These are phyloP conservation scores for Drosophila limbata DNA, from an alignment of 2,888 invertebrate genomes.

Conservation along the genomic window DNA sequence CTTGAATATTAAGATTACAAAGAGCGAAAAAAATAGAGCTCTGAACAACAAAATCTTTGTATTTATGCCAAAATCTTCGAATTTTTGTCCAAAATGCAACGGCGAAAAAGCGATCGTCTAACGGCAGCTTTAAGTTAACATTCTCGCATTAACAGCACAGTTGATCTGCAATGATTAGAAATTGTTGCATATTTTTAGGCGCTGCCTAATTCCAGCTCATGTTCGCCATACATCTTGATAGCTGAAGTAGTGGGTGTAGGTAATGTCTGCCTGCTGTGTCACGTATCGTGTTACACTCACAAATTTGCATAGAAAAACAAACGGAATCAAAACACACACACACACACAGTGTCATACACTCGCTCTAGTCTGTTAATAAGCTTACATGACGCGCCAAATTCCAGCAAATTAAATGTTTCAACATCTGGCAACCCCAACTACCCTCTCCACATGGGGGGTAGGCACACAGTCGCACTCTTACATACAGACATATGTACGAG, in stretches of 20 bases:
- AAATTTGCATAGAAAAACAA: slow-evolving; percentile 78
- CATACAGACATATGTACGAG: background rate
- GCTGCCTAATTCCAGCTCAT: background rate
- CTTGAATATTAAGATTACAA: too few species aligned
- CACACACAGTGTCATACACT: slow-evolving; percentile 2
- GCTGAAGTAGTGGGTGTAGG: background rate
- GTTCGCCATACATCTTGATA: slow-evolving; percentile 3
- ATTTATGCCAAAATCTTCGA: too few species aligned
- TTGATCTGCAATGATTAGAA: background rate
- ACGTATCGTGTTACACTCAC: slow-evolving; percentile 21
- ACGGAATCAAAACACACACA: slow-evolving; percentile 34
- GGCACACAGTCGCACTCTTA: slow-evolving; percentile 6
- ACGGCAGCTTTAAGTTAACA: background rate
- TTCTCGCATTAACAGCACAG: background rate
- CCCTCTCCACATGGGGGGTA: background rate
- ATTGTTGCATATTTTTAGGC: slow-evolving; percentile 1
- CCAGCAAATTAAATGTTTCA: slow-evolving; percentile 78
- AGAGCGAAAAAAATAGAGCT: too few species aligned
- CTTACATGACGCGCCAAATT: slow-evolving; percentile 73
- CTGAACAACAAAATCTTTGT: too few species aligned
- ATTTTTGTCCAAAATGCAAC: too few species aligned
- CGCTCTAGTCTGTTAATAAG: slow-evolving; percentile 73
- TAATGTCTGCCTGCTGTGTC: slow-evolving; percentile 13
- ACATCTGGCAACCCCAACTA: slow-evolving; percentile 35
- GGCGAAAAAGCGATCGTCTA: too few species aligned